These are phyloP conservation scores for Mastacembelus armatus DNA, from an alignment of 2,797 vertebrate species.

Conservation along the genomic window DNA sequence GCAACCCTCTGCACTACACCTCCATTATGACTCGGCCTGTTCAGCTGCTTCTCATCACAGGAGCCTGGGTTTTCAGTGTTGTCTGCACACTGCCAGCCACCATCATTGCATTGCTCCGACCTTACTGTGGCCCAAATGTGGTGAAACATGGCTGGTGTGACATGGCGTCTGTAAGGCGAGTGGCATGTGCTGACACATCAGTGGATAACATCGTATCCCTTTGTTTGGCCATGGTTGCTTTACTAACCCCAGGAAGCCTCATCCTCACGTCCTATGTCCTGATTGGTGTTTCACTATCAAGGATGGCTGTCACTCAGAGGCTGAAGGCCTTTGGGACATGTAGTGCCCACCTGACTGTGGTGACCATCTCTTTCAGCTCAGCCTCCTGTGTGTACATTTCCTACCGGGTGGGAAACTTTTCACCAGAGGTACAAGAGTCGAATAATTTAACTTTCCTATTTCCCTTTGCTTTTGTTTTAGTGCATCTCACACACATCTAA, in stretches of 20 bases:
- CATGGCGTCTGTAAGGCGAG: constrained; percentile 79
- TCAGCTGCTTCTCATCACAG: constrained; percentile 37
- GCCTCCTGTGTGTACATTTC: constrained; percentile 72
- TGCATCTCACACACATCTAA: too few species aligned
- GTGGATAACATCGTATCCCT: constrained; percentile 78
- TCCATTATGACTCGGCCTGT: constrained; percentile 64
- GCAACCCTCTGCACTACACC: constrained; percentile 65
- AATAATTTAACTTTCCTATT: too few species aligned
- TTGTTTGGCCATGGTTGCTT: constrained; percentile 67
- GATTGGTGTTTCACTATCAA: constrained; percentile 67
- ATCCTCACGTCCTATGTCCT: constrained; percentile 75
- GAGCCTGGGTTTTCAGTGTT: constrained; percentile 57
- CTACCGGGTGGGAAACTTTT: constrained; percentile 66
- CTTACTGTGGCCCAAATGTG: constrained; percentile 50
- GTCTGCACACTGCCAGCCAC: constrained; percentile 4
- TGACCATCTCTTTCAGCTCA: constrained; percentile 63
- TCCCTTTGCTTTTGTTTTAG: not conserved
- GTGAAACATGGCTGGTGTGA: constrained; percentile 83
- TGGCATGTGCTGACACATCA: constrained; percentile 72
- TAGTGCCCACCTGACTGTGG: constrained; percentile 69
- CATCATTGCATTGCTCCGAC: constrained; percentile 9
- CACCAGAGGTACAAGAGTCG: constrained; percentile 48
- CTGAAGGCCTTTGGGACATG: constrained; percentile 77
- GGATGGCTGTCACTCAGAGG: constrained; percentile 59
- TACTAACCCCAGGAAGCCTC: constrained; percentile 71